Evolutionary conservation across 2,113 vertebrate species (phyloP).

Genomic region (Damaliscus lunatus): DNA sequence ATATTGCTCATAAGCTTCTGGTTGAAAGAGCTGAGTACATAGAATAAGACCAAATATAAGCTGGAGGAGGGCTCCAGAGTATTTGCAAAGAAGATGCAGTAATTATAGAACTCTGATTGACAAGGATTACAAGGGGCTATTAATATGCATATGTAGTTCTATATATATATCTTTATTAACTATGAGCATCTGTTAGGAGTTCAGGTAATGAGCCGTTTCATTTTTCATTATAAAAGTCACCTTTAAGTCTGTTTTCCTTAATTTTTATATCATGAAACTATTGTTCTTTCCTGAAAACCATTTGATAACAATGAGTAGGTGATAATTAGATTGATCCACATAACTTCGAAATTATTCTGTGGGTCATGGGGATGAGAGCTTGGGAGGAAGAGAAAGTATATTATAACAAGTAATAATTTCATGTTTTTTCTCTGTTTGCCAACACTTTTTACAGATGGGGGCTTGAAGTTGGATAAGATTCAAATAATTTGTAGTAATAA

Average conservation of each 20-base stretch:
- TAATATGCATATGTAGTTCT: neutral
- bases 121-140: neutral
- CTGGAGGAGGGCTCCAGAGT: neutral
- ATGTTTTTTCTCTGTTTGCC: constrained; percentile 25
- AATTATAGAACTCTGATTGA: constrained; percentile 4
- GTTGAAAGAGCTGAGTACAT: constrained; percentile 26
- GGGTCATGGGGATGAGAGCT: neutral
- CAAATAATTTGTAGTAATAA: constrained; percentile 68
- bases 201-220: constrained; percentile 59
- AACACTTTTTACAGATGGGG: constrained; percentile 45
- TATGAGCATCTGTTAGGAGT: constrained; percentile 29
- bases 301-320: constrained; percentile 59
- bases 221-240: constrained; percentile 42
- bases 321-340: constrained; percentile 28
- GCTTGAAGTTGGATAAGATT: constrained; percentile 68
- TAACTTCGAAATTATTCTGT: constrained; percentile 56
- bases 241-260: constrained; percentile 46
- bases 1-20: neutral
- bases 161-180: constrained; percentile 46
- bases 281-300: constrained; percentile 23
- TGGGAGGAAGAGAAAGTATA: constrained; percentile 12
- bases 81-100: constrained; percentile 22
- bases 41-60: neutral
- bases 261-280: constrained; percentile 56
- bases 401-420: constrained; percentile 36